A percentile compares a stretch with the other conserved stretches of the same genome.
Conservation (phyloP, 2,797 vertebrate species). For the Moxostoma hubbsi region DNA sequence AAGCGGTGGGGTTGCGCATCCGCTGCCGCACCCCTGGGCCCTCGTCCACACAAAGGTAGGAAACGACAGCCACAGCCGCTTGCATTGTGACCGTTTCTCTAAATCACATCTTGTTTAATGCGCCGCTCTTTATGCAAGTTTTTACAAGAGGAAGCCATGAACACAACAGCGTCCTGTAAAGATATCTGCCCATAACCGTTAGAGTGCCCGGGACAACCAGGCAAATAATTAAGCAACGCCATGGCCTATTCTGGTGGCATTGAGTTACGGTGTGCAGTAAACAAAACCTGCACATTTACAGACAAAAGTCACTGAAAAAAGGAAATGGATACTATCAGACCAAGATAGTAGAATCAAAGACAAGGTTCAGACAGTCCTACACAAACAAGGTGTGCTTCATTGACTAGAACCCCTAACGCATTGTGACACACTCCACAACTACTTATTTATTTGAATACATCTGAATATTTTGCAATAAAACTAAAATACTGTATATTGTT, state of each 20-base stretch:
- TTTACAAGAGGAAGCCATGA: conserved; percentile 72
- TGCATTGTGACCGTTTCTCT: conserved; percentile 80
- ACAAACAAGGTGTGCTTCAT: conserved; percentile 14
- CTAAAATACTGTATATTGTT: too few relatives aligned
- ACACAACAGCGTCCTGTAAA: conserved; percentile 76
- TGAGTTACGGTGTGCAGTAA: conserved; percentile 49
- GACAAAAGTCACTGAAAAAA: conserved; percentile 47
- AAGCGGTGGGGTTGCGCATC: conserved; percentile 78
- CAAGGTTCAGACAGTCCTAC: not conserved
- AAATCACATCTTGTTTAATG: conserved; percentile 80
- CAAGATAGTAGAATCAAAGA: conserved; percentile 46
- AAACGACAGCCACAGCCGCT: conserved; percentile 85
- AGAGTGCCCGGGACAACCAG: conserved; percentile 49
- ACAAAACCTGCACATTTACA: conserved; percentile 51
- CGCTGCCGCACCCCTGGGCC: conserved; percentile 80
- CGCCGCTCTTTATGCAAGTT: conserved; percentile 66
- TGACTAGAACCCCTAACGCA: not conserved
- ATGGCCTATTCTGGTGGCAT: conserved; percentile 43
- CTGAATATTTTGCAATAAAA: too few relatives aligned
- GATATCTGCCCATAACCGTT: conserved; percentile 55
- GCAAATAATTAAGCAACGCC: conserved; percentile 65
- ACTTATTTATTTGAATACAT: too few relatives aligned
- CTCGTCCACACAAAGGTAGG: conserved; percentile 96
- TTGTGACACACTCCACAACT: too few relatives aligned
- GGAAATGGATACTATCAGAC: conserved; percentile 53